Evolutionary conservation across 2,797 vertebrate species (phyloP), one percentile per base, ranked within the genome.

Genomic region (Trachurus trachurus): DNA sequence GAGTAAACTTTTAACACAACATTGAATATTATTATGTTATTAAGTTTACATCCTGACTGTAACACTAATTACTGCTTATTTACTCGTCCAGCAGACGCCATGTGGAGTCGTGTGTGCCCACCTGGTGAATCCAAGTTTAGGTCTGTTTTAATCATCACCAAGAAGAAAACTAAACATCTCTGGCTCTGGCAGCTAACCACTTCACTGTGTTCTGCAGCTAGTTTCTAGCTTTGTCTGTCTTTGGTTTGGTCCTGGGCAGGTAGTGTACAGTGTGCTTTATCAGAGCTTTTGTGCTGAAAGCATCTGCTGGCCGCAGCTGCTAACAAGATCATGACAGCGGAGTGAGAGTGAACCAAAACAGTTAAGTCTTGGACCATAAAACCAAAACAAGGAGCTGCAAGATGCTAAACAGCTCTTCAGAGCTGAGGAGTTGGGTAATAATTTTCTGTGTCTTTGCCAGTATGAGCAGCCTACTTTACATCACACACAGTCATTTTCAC

Each of bases 261-360:
- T 57, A 45, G 21, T 11, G 16, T 21, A 22, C 39, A 8, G 13
- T 26, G 12, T 59, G 45, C 1, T 74, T 26, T 13, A 49, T 57
- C 52, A n/a, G 42, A 37, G 42, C 22, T n/a, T 49, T 57, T 34
- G 13, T 58, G 44, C 42, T 47, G 31, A 34, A 59, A 58, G 45
- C 66, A 68, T 68, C 66, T 68, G 66, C 39, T n/a, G 9, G 21
- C 49, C 13, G 3, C 42, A 31, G 16, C 61, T 63, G 16, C 56
- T 53, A 39, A 58, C 7, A 31, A 69, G n/a, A 19, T 50, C 45
- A 52, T n/a, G 45, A 69, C 66, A 50, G 66, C 15, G 13, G 45
- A 42, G 61, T 34, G 61, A 63, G 52, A 77, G 16, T 64, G 56
- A 72, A 71, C 40, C 56, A 66, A 66, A 60, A 69, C 67, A 59